These are phyloP conservation scores for Ypsolopha sequella DNA, from an alignment of 2,888 invertebrate species.

Conservation along the genomic window DNA sequence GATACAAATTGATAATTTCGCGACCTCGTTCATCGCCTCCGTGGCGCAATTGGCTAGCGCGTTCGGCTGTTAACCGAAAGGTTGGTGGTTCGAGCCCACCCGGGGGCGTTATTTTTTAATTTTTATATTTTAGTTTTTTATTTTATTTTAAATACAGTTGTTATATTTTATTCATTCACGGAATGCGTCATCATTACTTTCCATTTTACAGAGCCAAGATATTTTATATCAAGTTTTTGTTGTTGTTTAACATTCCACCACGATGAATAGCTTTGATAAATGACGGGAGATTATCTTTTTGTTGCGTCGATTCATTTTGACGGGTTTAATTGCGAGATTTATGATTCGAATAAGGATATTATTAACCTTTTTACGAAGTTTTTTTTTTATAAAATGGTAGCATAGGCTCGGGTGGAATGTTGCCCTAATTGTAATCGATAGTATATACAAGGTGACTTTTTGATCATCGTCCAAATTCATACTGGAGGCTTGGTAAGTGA, in stretches of 20 bases:
- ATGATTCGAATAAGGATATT: not conserved
- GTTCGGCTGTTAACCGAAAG: conserved; percentile 99
- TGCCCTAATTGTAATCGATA: too few relatives aligned
- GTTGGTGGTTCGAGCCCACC: conserved; percentile 99
- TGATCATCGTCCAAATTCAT: too few relatives aligned
- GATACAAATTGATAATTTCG: not conserved
- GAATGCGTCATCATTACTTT: not conserved
- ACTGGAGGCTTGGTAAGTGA: too few relatives aligned
- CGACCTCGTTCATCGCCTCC: conserved; percentile 60
- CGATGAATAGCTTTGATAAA: conserved; percentile 5
- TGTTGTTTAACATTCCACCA: not conserved
- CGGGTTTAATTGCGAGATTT: conserved; percentile 7
- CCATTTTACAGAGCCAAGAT: not conserved
- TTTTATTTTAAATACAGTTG: not conserved
- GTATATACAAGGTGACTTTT: too few relatives aligned
- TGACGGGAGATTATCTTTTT: not conserved
- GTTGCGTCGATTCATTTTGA: conserved; percentile 1
- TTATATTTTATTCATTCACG: not conserved
- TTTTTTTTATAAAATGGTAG: too few relatives aligned
- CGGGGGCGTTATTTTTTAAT: conserved; percentile 76
- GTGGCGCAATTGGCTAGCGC: conserved; percentile 98
- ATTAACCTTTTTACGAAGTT: too few relatives aligned
- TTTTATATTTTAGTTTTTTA: not conserved
- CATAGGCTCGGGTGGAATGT: too few relatives aligned
- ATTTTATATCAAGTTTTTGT: not conserved